Conservation (phyloP, 2,797 vertebrate species). For the Aldrovandia affinis region DNA sequence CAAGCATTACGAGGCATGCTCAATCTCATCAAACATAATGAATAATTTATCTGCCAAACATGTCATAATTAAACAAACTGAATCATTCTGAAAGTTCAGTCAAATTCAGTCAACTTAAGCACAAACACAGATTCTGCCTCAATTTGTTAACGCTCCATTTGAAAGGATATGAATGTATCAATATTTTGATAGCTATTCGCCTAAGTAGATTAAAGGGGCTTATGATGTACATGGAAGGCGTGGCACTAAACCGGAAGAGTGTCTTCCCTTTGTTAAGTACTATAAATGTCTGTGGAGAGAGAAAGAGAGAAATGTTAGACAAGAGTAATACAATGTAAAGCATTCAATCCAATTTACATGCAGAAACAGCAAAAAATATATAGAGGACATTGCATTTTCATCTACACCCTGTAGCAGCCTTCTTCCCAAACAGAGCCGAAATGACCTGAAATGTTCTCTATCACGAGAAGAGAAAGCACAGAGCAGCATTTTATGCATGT, state of each 20-base stretch:
- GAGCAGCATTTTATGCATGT: background rate
- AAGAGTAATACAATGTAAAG: constrained; percentile 6
- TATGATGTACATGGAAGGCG: constrained; percentile 99
- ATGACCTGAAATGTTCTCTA: background rate
- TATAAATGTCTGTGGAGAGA: constrained; percentile 98
- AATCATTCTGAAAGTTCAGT: background rate
- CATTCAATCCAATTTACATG: background rate
- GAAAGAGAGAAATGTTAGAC: constrained; percentile 47
- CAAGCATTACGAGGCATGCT: too few relatives aligned
- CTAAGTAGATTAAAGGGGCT: constrained; percentile 96
- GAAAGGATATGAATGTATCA: constrained; percentile 99
- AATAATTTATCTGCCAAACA: background rate
- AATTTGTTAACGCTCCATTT: constrained; percentile 54
- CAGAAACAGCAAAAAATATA: background rate
- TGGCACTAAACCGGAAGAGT: constrained; percentile 99
- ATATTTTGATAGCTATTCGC: constrained; percentile 99
- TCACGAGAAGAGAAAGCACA: background rate
- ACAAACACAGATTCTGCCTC: constrained; percentile 30
- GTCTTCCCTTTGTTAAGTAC: constrained; percentile 99
- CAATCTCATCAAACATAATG: background rate
- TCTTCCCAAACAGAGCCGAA: background rate
- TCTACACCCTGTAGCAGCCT: too few relatives aligned
- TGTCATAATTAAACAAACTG: background rate
- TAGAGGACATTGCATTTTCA: background rate
- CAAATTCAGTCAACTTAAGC: constrained; percentile 35